Base-by-base conservation (phyloP, 2,797 vertebrate species). In the Acipenser oxyrinchus region DNA sequence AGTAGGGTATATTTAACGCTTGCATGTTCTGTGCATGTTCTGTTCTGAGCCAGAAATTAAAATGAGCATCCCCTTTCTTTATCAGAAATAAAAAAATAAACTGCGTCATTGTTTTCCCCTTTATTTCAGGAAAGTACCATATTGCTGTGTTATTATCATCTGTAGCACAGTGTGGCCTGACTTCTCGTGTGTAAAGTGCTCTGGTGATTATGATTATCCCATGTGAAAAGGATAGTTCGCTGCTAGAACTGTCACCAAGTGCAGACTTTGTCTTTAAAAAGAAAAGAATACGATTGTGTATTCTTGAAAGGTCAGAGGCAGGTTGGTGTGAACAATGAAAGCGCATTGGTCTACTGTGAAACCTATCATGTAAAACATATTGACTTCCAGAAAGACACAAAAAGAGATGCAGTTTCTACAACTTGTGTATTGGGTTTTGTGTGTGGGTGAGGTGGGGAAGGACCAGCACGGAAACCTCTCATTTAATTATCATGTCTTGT, bases 121-220 rank as follows among this genome's bases (percentile, higher is more conserved):
- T 37, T 37, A 37, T 3, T 37, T 37, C 23, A 37, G 23, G 23
- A 37, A 37, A 37, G 23, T 37, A 75, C 77, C 77, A 77, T 77
- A 76, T 72, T 73, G 74, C 73, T 78, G 77, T 77, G 78, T 70
- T 72, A 78, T 77, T 73, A 76, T 73, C 73, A 37, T 48, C 58
- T 53, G 65, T 58, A 58, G 48, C 18, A 52, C 64, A 48, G 65
- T 67, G 57, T 66, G 63, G 63, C 80, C 83, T 83, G 69, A 65
- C 83, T 79, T 84, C 82, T 83, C 73, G 72, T 80, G 76, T 69
- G 73, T 51, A 65, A 78, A 77, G 80, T 78, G 77, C 80, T 84
- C 76, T 71, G 80, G 85, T 89, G 86, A 87, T 89, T 88, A 87
- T 88, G 81, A 71, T 52, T 74, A 75, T 74, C 66, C 71, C 70